Evolutionary conservation across 2,888 invertebrate species (phyloP), one percentile per base, ranked within the genome.

Genomic region (Plutella xylostella): DNA sequence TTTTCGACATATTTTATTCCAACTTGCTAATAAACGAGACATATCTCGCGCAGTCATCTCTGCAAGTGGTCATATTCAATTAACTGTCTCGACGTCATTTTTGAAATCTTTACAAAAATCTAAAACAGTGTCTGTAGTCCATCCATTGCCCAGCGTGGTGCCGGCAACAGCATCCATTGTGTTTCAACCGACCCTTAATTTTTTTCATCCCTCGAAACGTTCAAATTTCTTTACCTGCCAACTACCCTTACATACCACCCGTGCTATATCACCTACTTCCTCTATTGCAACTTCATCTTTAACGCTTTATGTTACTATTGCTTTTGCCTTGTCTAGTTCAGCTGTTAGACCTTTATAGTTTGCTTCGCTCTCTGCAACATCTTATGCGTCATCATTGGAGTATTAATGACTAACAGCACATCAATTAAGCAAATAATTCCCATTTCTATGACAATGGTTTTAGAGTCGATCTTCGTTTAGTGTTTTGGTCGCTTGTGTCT

Each of bases 181-280:
- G 69, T 75, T 69, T 70, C 65, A 72, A 64, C 62, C 74, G 74
- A 78, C 79, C 83, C 80, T 77, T 69, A 64, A 68, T 82, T 83
- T 78, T 82, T 80, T 63, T 65, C 75, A 76, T 76, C 83, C 83
- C 79, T 78, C 67, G 70, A 68, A 78, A 73, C 70, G 79, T 82
- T 83, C 69, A 67, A 78, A 80, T 80, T 80, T 79, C 77, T 77
- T 66, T 83, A 83, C 83, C 83, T 83, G 83, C 75, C 60, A 54
- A 49, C 59, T 61, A 59, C 62, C 63, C 56, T 61, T 52, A 48
- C 11, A 20, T 42, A 28, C 5, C 33, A 19, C 22, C 14, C 12
- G 30, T 49, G 55, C 1, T 56, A 72, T 45, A 48, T 57, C 53
- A 42, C 15, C 17, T 15, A 37, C 7, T 0, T 0, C 4, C 11